These are phyloP conservation scores for Amphiprion percula DNA, from an alignment of 2,113 vertebrate species.

Conservation along the genomic window DNA sequence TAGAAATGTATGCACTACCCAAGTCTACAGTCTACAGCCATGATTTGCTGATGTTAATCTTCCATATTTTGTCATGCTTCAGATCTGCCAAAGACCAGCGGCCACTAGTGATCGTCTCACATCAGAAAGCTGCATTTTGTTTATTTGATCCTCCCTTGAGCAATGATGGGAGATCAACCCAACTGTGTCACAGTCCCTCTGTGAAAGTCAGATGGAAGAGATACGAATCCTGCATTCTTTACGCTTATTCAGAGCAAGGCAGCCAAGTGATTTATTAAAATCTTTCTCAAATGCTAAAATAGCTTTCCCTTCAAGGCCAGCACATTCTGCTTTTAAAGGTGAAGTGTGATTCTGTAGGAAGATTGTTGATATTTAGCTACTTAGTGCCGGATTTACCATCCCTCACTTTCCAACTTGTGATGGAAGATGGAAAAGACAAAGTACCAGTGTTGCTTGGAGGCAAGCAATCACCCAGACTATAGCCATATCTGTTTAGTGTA, in stretches of 20 bases:
- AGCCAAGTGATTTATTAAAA: too few relatives aligned
- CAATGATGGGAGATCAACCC: neutral
- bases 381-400: too few relatives aligned
- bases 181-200: neutral
- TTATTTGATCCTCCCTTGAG: constrained; percentile 7
- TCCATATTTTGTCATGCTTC: neutral
- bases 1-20: too few relatives aligned
- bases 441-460: neutral
- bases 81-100: neutral
- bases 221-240: constrained; percentile 1
- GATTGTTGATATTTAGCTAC: too few relatives aligned
- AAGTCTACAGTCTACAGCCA: too few relatives aligned
- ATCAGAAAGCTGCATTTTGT: constrained; percentile 21
- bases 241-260: neutral
- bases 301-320: too few relatives aligned
- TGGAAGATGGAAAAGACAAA: too few relatives aligned
- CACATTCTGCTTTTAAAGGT: too few relatives aligned
- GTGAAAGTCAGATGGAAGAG: constrained; percentile 7
- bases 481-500: too few relatives aligned
- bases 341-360: too few relatives aligned
- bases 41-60: neutral
- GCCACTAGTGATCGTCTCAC: neutral
- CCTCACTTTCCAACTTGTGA: too few relatives aligned
- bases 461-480: neutral
- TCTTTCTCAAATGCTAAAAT: too few relatives aligned